Percentiles rank a stretch among this genome's conserved stretches.
phyloP scores from a whole-genome alignment of 2,113 vertebrate species.

The Ailuropoda melanoleuca region DNA sequence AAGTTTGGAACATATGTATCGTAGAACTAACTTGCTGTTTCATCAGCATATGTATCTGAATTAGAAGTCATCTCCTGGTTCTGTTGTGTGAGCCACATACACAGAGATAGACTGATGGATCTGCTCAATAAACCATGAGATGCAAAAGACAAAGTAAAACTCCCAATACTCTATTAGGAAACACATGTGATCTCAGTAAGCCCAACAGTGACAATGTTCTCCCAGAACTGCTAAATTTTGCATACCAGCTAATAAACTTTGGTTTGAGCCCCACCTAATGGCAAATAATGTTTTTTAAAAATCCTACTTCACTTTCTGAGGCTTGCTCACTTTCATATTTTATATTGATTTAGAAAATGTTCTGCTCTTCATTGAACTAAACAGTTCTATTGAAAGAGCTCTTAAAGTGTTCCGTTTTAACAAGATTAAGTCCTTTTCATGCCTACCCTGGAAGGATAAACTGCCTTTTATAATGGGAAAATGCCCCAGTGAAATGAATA shows the following conservation, averaged over 20 bases:
- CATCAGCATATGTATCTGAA: not conserved
- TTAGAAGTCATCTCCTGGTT: not conserved
- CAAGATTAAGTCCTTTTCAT: not conserved
- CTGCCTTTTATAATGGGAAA: constrained; percentile 13
- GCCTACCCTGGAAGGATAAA: not conserved
- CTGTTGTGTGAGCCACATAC: not conserved
- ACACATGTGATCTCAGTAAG: not conserved
- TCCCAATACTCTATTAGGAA: not conserved
- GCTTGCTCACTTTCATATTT: not conserved
- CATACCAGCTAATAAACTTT: not conserved
- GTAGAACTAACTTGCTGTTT: not conserved
- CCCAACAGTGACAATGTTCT: not conserved
- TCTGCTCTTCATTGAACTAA: not conserved
- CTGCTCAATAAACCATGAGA: not conserved
- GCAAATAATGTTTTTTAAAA: not conserved
- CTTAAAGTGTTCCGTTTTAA: not conserved
- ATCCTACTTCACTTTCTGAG: not conserved
- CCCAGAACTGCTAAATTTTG: not conserved
- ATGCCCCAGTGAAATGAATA: not conserved
- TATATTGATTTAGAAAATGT: not conserved
- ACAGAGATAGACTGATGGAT: not conserved
- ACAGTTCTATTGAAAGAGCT: not conserved
- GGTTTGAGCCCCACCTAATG: constrained; percentile 73
- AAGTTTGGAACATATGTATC: not conserved
- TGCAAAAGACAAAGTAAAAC: not conserved